These are phyloP conservation scores for Spodoptera litura DNA, from an alignment of 1,140 invertebrate species.

Conservation along the genomic window DNA sequence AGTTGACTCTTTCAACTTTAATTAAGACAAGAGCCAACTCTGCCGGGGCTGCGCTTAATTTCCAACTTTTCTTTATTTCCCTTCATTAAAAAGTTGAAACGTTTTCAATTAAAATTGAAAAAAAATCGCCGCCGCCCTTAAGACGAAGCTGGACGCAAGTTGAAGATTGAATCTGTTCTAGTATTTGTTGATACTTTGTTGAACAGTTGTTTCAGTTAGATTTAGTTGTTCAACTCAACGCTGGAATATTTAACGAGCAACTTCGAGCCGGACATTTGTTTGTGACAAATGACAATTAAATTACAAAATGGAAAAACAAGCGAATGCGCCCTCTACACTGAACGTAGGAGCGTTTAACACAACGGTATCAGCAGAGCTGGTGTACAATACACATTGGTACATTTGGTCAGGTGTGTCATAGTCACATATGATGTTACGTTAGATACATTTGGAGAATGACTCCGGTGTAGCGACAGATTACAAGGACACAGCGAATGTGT, in stretches of 20 bases:
- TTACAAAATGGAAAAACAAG: neutral
- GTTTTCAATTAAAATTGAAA: constrained; percentile 60
- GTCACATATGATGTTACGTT: too few species aligned
- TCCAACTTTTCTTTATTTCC: constrained; percentile 52
- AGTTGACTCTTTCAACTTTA: constrained; percentile 50
- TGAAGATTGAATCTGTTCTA: constrained; percentile 21
- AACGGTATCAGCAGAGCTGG: too few species aligned
- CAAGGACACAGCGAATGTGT: too few species aligned
- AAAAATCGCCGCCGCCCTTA: constrained; percentile 34
- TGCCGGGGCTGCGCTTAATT: constrained; percentile 36
- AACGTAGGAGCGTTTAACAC: too few species aligned
- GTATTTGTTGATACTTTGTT: constrained; percentile 29
- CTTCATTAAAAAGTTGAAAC: constrained; percentile 59
- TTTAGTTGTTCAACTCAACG: constrained; percentile 22
- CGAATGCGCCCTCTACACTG: neutral
- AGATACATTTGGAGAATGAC: too few species aligned
- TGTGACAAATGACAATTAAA: constrained; percentile 13
- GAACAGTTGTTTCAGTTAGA: constrained; percentile 20
- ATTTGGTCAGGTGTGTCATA: too few species aligned
- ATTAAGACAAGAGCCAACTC: constrained; percentile 52
- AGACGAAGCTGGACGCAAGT: neutral
- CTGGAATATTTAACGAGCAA: constrained; percentile 34
- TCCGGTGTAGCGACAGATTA: too few species aligned
- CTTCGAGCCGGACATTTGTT: constrained; percentile 9
- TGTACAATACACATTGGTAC: too few species aligned